These are phyloP conservation scores for Panthera tigris DNA, from an alignment of 2,113 vertebrate species.

Conservation along the genomic window DNA sequence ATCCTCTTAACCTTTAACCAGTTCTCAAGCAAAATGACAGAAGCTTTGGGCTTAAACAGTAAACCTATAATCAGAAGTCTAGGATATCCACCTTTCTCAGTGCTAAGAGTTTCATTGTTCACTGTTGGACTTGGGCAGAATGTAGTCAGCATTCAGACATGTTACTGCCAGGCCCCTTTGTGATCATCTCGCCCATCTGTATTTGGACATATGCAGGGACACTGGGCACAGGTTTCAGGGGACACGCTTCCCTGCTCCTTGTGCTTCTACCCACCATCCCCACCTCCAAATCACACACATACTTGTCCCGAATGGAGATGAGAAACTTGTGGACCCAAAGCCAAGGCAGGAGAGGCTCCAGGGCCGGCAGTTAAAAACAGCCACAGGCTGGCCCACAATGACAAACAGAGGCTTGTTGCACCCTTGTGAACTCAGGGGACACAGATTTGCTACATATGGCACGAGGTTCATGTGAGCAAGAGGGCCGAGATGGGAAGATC, in stretches of 20 bases:
- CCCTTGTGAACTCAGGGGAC: neutral
- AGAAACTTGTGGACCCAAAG: neutral
- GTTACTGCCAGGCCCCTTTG: neutral
- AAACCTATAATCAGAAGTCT: neutral
- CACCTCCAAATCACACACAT: neutral
- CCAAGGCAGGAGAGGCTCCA: neutral
- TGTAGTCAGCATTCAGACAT: neutral
- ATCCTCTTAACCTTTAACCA: slow-evolving; percentile 42
- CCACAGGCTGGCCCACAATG: neutral
- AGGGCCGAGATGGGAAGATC: neutral
- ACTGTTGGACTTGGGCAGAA: neutral
- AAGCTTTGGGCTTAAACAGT: neutral
- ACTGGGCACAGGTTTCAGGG: neutral
- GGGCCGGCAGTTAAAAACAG: neutral
- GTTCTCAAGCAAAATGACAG: slow-evolving; percentile 24
- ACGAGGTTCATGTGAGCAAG: neutral
- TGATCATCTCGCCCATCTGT: neutral
- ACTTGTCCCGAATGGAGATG: neutral
- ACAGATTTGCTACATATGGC: fast-evolving
- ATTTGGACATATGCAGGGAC: neutral
- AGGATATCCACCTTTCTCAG: neutral
- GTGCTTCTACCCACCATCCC: fast-evolving
- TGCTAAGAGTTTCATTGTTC: neutral
- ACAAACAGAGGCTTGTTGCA: neutral
- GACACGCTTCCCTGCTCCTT: neutral